Evolutionary conservation across 2,113 vertebrate genomes (phyloP).

Genomic region (Steatornis caripensis): DNA sequence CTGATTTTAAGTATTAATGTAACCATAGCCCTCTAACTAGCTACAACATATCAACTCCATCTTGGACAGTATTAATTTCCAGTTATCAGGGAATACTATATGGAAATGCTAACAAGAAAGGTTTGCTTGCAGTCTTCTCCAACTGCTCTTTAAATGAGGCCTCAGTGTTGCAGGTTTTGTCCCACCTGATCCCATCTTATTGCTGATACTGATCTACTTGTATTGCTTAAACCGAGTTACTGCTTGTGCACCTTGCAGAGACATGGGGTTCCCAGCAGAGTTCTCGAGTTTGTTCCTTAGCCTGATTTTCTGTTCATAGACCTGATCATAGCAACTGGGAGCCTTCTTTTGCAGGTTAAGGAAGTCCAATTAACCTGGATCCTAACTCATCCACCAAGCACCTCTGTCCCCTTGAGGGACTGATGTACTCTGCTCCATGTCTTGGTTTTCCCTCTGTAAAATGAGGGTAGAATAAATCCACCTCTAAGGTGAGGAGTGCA

Average conservation of each 20-base stretch:
- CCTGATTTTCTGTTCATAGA: neutral
- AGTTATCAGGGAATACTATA: neutral
- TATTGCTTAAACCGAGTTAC: neutral
- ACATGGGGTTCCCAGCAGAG: neutral
- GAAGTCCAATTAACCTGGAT: neutral
- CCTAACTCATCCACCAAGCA: neutral
- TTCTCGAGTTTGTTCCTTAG: neutral
- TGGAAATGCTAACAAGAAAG: neutral
- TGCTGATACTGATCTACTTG: fast-evolving
- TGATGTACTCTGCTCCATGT: neutral
- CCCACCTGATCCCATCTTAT: neutral
- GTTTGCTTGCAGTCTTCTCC: neutral
- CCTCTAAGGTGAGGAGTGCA: neutral
- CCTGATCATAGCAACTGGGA: neutral
- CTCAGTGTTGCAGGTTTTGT: neutral
- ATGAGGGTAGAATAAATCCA: neutral
- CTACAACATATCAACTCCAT: neutral
- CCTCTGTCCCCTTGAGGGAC: neutral
- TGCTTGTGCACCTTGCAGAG: neutral
- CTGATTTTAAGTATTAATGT: neutral
- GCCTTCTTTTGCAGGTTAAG: neutral
- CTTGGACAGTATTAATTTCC: neutral
- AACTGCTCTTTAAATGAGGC: neutral
- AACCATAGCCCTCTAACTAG: neutral
- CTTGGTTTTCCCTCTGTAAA: neutral